These are phyloP conservation scores for Corythornis vintsioides DNA, from an alignment of 2,113 vertebrate genomes.

Conservation along the genomic window DNA sequence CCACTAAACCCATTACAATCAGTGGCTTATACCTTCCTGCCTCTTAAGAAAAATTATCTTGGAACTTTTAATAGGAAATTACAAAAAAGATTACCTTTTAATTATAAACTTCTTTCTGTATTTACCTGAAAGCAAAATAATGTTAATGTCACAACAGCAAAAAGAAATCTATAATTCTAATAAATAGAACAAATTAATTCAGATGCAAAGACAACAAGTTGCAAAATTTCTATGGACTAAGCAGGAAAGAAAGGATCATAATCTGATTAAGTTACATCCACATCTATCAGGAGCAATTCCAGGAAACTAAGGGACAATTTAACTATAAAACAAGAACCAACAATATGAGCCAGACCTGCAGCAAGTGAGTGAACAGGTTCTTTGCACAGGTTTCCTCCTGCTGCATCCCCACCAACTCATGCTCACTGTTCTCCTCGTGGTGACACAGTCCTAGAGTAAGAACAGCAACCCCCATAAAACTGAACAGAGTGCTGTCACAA, in stretches of 20 bases:
- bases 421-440: not conserved
- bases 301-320: not conserved
- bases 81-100: conserved; percentile 72
- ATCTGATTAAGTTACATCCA: not conserved
- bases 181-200: not conserved
- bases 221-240: not conserved
- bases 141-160: conserved; percentile 9
- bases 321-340: not conserved
- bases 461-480: not conserved
- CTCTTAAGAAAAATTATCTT: conserved; percentile 10
- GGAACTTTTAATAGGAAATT: conserved; percentile 5
- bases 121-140: conserved; percentile 74
- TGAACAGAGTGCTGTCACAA: not conserved
- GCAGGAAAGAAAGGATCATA: not conserved
- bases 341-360: not conserved
- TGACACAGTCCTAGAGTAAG: not conserved
- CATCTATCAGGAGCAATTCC: not conserved
- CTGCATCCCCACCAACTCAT: not conserved
- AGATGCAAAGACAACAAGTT: not conserved
- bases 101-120: not conserved
- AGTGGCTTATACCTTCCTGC: not conserved
- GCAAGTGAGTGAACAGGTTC: not conserved
- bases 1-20: not conserved
- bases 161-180: not conserved
- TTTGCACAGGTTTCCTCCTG: not conserved